Percentiles rank a stretch among this genome's conserved stretches.
Conservation (phyloP, 1,140 invertebrate species). For the Stratiolaelaps scimitus region DNA sequence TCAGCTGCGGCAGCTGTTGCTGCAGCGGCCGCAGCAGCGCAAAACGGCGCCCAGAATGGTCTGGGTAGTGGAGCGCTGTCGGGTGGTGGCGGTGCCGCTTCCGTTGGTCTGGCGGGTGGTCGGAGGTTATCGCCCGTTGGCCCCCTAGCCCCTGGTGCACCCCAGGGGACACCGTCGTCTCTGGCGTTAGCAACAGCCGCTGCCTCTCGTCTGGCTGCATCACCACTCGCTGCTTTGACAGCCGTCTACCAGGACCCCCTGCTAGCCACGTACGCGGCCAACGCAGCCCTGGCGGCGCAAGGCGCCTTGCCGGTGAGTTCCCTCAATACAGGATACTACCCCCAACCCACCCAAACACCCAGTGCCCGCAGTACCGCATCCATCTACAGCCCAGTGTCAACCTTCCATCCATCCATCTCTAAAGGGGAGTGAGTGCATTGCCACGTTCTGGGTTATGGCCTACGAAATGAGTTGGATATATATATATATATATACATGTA, state of each 20-base stretch:
- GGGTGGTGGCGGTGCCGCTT: too few relatives aligned
- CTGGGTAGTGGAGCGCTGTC: neutral
- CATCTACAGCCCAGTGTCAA: too few relatives aligned
- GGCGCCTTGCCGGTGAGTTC: constrained; percentile 25
- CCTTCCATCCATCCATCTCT: too few relatives aligned
- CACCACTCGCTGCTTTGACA: constrained; percentile 6
- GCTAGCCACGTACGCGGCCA: constrained; percentile 24
- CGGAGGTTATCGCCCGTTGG: constrained; percentile 15
- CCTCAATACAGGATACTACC: too few relatives aligned
- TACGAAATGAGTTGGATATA: too few relatives aligned
- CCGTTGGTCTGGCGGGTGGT: neutral
- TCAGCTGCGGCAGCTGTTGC: constrained; percentile 15
- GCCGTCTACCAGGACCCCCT: constrained; percentile 19
- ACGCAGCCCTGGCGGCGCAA: constrained; percentile 18
- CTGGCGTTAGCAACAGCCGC: constrained; percentile 10
- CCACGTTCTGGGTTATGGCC: too few relatives aligned
- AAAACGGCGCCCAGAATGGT: constrained; percentile 9
- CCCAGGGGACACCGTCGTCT: neutral
- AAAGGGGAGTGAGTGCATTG: too few relatives aligned
- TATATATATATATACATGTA: too few relatives aligned
- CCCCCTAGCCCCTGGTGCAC: neutral
- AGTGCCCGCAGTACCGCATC: too few relatives aligned
- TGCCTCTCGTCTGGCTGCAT: constrained; percentile 1
- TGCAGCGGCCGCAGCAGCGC: constrained; percentile 13
- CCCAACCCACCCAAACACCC: too few relatives aligned